Evolutionary conservation across 2,113 vertebrate genomes (phyloP), one percentile per base, ranked within the genome.

Genomic region (Anolis sagrei): DNA sequence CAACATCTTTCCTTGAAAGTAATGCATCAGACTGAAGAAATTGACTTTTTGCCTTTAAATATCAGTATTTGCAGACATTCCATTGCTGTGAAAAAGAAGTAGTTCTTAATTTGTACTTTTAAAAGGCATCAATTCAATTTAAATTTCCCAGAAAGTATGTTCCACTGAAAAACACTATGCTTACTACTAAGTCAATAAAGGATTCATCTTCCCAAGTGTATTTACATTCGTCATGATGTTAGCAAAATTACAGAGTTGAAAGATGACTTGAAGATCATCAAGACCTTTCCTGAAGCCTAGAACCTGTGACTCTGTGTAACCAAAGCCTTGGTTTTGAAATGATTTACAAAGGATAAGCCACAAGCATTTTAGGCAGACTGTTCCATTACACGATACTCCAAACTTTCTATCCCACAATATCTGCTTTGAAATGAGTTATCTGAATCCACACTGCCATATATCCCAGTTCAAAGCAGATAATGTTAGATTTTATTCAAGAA

Each of bases 1-100:
- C 89, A 86, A 93, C 4, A 5, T 78, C 73, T 86, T 80, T 81
- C 88, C 76, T 85, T 92, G 87, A 90, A 93, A 92, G 75, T 87
- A 82, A 85, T 81, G 83, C 13, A 79, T 82, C 85, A 80, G 88
- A 18, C 54, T 58, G 13, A 86, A 75, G 86, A 62, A 84, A 58
- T 77, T 66, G 82, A 84, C 76, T 76, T 86, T 94, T 93, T 84
- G 73, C 79, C 78, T 62, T 9, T 64, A 48, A 18, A 29, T 73
- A 73, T 36, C 5, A 39, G 5, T 91, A 64, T 94, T 44, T 39
- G 78, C 51, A 54, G 27, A 14, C 19, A 27, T 79, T 86, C 89
- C 39, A 34, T 88, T 77, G 32, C 78, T 86, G 39, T 0, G 0
- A 14, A 83, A 58, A 84, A 76, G 77, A 84, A 79, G 36, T 8